Conservation (phyloP, 2,113 vertebrate genomes). For the Monarcha castaneiventris region DNA sequence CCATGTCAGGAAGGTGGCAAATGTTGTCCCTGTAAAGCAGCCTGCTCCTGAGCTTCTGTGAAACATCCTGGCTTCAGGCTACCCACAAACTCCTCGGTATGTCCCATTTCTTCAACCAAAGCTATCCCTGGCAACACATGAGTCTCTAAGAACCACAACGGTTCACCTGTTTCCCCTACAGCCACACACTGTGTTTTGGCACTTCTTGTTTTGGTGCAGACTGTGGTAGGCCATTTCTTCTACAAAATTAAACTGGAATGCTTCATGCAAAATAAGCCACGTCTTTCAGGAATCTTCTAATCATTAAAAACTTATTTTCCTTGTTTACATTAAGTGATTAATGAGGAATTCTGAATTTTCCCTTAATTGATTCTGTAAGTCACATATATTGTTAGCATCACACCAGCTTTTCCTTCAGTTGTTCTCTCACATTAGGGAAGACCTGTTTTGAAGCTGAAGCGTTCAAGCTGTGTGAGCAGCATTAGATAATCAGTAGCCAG, state of each 20-base stretch:
- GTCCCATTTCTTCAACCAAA: neutral
- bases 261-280: neutral
- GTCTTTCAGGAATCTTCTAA: neutral
- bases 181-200: neutral
- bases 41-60: neutral
- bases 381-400: neutral
- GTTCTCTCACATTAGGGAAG: neutral
- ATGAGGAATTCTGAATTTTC: neutral
- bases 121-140: rapidly evolving
- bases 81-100: neutral
- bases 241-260: neutral
- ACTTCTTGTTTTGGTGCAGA: neutral
- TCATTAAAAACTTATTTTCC: neutral
- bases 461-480: neutral
- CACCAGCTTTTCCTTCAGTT: neutral
- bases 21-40: neutral
- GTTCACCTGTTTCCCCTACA: neutral
- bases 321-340: neutral
- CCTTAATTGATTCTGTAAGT: neutral
- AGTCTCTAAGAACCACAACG: rapidly evolving
- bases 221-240: neutral
- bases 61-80: rapidly evolving
- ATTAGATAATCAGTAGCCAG: neutral
- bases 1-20: neutral
- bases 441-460: neutral